A percentile compares a stretch with the other conserved stretches of the same genome.
Conservation (phyloP, 1,140 invertebrate species). For the Pemphigus obesinymphae region DNA sequence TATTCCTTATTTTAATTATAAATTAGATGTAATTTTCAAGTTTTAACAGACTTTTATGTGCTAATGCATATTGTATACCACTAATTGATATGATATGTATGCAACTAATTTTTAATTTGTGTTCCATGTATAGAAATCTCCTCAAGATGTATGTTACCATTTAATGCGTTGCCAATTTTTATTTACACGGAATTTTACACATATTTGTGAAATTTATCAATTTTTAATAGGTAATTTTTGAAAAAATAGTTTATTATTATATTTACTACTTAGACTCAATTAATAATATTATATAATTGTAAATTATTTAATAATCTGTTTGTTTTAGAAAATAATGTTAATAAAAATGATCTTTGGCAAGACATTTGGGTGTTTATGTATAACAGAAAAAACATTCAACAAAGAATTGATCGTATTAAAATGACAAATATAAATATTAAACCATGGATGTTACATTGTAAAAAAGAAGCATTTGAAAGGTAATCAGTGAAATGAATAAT, state of each 20-base stretch:
- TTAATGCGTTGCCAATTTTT: constrained; percentile 21
- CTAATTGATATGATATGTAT: too few relatives aligned
- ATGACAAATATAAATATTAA: not conserved
- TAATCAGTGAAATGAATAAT: not conserved
- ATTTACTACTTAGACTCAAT: not conserved
- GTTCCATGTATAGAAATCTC: constrained; percentile 9
- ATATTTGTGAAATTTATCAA: not conserved
- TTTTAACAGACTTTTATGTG: too few relatives aligned
- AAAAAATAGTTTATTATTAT: too few relatives aligned
- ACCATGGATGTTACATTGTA: constrained; percentile 29
- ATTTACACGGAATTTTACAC: not conserved
- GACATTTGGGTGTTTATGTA: constrained; percentile 24
- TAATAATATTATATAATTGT: too few relatives aligned
- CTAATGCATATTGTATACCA: too few relatives aligned
- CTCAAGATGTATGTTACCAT: constrained; percentile 13
- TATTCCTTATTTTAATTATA: too few relatives aligned
- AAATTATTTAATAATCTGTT: not conserved
- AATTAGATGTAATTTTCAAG: too few relatives aligned
- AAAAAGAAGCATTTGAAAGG: not conserved
- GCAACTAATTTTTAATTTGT: not conserved
- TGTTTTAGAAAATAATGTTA: constrained; percentile 16
- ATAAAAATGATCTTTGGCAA: constrained; percentile 18
- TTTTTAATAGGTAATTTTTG: constrained; percentile 14
- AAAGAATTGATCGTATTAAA: not conserved
- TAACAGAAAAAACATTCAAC: not conserved